Base-by-base conservation (phyloP, 2,888 invertebrate species). In the Spodoptera picta region DNA sequence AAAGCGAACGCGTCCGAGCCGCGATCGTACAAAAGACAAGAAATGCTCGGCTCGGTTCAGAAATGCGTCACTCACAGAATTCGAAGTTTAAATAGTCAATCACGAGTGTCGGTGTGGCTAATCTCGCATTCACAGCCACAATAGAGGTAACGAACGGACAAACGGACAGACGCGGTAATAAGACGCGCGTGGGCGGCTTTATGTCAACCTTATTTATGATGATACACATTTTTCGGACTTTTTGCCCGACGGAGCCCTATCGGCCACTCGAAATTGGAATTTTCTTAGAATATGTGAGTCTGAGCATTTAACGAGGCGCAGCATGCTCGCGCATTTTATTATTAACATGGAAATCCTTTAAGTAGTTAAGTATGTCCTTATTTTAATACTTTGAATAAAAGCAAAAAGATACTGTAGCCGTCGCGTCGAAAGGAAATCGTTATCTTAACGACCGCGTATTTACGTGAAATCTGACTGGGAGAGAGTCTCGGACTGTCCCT, bases 161-260 rank as follows among this genome's bases (percentile, higher is more conserved):
- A 87, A 92, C 92, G 87, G 90, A 92, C 92, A 90, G 92, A 86
- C 91, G 90, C 89, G 91, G 87, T 93, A 93, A 92, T 93, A 93
- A 93, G 93, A 90, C 87, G 88, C 91, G 92, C 91, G 94, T 93
- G 91, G 94, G 94, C 90, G 91, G 91, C 90, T 90, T 88, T 90
- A 90, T 92, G 93, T 93, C 93, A 92, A 92, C 91, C 90, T 92
- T 93, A 93, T 94, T 94, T 93, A 94, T 93, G 91, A 92, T 87
- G 89, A 87, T 87, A 85, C 80, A 87, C 84, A 85, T 87, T 89
- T 88, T 88, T 85, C 80, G 82, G 79, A 83, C 87, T 86, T 89
- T 88, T 87, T 86, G 80, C 87, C 80, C 68, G 78, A 79, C 85
- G 81, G 87, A 85, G 87, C 85, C 83, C 82, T 75, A 73, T 61